Conservation (phyloP, 2,797 vertebrate genomes). For the Oryzias dopingdopingensis region DNA sequence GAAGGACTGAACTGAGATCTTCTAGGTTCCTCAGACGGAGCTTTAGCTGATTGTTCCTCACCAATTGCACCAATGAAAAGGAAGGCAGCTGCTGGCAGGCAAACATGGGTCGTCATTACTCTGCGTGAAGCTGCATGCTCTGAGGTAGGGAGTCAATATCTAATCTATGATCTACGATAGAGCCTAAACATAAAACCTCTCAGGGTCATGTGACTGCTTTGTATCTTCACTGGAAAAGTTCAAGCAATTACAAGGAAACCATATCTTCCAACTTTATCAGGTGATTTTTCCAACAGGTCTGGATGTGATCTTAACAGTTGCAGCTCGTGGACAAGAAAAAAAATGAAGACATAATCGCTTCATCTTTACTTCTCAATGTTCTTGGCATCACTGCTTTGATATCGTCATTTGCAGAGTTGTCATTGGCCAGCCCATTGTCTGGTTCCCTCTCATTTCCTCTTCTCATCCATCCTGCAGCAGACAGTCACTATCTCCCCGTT, state of each 20-base stretch:
- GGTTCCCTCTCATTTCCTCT: constrained; percentile 65
- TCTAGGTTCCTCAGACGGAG: constrained; percentile 14
- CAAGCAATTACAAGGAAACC: constrained; percentile 55
- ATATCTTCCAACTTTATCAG: constrained; percentile 44
- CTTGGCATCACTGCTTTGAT: constrained; percentile 30
- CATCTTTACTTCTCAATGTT: constrained; percentile 20
- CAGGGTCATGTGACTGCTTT: constrained; percentile 61
- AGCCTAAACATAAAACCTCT: constrained; percentile 51
- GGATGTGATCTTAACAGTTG: constrained; percentile 10
- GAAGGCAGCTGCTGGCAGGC: constrained; percentile 51
- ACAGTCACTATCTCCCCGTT: constrained; percentile 58
- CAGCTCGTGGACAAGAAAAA: constrained; percentile 11
- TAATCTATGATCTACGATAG: constrained; percentile 49
- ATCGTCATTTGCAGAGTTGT: constrained; percentile 31
- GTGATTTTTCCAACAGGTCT: constrained; percentile 19
- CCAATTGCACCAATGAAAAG: constrained; percentile 68
- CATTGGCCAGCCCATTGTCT: constrained; percentile 32
- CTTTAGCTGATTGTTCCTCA: constrained; percentile 40
- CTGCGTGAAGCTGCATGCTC: constrained; percentile 57
- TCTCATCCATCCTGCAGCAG: constrained; percentile 65
- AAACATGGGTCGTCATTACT: constrained; percentile 65
- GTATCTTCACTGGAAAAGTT: constrained; percentile 56
- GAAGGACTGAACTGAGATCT: constrained; percentile 19
- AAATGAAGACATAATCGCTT: constrained; percentile 2
- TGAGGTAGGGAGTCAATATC: constrained; percentile 62